phyloP scores from a whole-genome alignment of 2,888 invertebrate genomes.

The Parasteatoda lunata region DNA sequence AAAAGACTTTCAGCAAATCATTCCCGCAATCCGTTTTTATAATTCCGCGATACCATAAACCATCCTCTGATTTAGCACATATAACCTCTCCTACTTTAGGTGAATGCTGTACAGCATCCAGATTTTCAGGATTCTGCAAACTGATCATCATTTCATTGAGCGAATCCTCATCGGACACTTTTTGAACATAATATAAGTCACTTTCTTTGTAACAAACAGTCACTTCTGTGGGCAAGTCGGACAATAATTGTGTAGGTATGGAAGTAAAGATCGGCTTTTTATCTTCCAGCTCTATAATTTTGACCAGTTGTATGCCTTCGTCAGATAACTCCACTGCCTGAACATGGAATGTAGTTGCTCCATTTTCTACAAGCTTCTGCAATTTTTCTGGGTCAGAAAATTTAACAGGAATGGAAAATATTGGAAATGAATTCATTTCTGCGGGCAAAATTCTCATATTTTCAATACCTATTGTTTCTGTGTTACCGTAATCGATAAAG shows the following conservation, averaged over 20 bases:
- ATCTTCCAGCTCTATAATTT: not conserved
- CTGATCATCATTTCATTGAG: constrained; percentile 2
- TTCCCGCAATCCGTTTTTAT: constrained; percentile 4
- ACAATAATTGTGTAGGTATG: not conserved
- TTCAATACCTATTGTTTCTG: constrained; percentile 8
- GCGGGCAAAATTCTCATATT: constrained; percentile 29
- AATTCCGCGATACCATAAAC: constrained; percentile 17
- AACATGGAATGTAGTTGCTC: constrained; percentile 8
- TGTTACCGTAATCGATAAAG: constrained; percentile 58
- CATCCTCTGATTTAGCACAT: constrained; percentile 28
- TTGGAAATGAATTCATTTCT: constrained; percentile 18
- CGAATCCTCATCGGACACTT: constrained; percentile 11
- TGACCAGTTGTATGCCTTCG: constrained; percentile 5
- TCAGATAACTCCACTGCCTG: constrained; percentile 2
- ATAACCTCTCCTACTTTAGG: constrained; percentile 36
- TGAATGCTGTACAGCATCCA: not conserved
- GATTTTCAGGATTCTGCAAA: not conserved
- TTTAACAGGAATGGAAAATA: constrained; percentile 33
- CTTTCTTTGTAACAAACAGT: not conserved
- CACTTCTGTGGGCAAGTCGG: constrained; percentile 5
- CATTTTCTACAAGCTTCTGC: not conserved
- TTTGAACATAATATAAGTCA: constrained; percentile 15
- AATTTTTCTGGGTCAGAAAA: constrained; percentile 16
- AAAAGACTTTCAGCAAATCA: constrained; percentile 24
- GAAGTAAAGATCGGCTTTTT: not conserved